These are phyloP conservation scores for Andrena camellia DNA, from an alignment of 2,888 invertebrate genomes.

Conservation along the genomic window DNA sequence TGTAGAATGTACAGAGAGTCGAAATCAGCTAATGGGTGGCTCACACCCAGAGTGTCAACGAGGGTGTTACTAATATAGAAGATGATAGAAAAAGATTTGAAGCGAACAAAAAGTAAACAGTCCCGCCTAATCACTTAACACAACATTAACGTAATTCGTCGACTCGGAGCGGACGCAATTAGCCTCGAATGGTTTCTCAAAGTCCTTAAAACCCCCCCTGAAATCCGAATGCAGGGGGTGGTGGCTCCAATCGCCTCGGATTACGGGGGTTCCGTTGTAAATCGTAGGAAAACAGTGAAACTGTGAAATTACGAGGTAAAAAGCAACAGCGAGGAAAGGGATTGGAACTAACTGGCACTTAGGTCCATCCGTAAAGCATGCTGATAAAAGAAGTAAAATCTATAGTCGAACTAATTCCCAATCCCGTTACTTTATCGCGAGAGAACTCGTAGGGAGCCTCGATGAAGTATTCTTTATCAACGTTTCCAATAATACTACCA, in stretches of 20 bases:
- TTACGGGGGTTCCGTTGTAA: background rate
- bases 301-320: slow-evolving; percentile 11
- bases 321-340: slow-evolving; percentile 5
- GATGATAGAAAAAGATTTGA: too few relatives aligned
- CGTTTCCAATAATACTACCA: background rate
- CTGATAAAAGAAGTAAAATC: background rate
- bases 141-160: slow-evolving; percentile 8
- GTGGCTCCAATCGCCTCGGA: slow-evolving; percentile 4
- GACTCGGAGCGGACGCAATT: slow-evolving; percentile 7
- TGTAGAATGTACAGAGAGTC: too few relatives aligned
- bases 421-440: background rate
- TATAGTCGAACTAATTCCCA: background rate
- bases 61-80: too few relatives aligned
- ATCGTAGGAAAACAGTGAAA: slow-evolving; percentile 7
- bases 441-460: background rate
- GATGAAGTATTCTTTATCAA: background rate
- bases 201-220: slow-evolving; percentile 9
- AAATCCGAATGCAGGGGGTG: slow-evolving; percentile 3
- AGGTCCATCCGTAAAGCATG: background rate
- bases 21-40: too few relatives aligned
- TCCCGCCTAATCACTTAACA: background rate
- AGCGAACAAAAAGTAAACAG: too few relatives aligned
- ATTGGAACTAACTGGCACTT: background rate
- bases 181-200: slow-evolving; percentile 9
- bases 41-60: too few relatives aligned